These are phyloP conservation scores for Romanogobio albipinnatus DNA, from an alignment of 2,113 vertebrate species.

Conservation along the genomic window DNA sequence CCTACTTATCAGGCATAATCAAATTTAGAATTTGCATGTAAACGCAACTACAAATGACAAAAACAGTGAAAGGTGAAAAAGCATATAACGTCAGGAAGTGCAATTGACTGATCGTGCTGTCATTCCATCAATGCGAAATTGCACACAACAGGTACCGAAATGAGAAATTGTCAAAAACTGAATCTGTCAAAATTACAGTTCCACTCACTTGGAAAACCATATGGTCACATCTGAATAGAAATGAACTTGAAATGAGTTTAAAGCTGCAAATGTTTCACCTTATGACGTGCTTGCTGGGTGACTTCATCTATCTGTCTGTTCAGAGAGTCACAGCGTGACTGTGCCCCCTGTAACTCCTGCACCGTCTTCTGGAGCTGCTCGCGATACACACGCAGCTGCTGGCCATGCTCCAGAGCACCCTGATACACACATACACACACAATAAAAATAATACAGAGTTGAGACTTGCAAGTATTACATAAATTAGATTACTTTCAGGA, in stretches of 20 bases:
- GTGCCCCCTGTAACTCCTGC: conserved; percentile 73
- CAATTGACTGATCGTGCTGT: too few relatives aligned
- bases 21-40: too few relatives aligned
- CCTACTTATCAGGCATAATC: too few relatives aligned
- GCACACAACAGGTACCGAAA: too few relatives aligned
- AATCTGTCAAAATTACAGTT: neutral
- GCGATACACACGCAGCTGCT: conserved; percentile 73
- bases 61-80: too few relatives aligned
- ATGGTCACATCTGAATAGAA: neutral
- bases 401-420: conserved; percentile 71
- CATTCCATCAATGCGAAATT: too few relatives aligned
- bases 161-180: neutral
- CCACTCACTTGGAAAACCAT: neutral
- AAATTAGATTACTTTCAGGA: neutral
- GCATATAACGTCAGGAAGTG: too few relatives aligned
- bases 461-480: neutral
- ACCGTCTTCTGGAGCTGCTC: conserved; percentile 74
- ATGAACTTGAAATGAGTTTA: neutral
- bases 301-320: conserved; percentile 73
- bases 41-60: too few relatives aligned
- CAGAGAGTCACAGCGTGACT: conserved; percentile 70
- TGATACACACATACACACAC: conserved; percentile 51
- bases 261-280: conserved; percentile 69
- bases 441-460: neutral
- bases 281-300: conserved; percentile 74